phyloP scores from a whole-genome alignment of 2,888 invertebrate species.

The Dermolepida albohirtum region DNA sequence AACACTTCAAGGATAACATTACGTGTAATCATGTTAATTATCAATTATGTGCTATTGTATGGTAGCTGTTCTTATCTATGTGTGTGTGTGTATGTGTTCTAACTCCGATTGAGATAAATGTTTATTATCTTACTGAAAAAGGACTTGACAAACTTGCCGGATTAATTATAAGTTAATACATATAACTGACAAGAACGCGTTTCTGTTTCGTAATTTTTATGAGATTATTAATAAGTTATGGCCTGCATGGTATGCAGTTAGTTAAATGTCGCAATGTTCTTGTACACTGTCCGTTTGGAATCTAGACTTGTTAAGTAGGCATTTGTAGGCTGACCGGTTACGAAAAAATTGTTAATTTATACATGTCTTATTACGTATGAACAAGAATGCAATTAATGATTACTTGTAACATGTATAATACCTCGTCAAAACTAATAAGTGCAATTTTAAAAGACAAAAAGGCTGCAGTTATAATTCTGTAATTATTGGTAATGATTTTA shows the following conservation, averaged over 20 bases:
- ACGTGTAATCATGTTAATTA: slow-evolving; percentile 31
- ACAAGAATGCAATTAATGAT: slow-evolving; percentile 15
- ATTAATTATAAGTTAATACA: too few relatives aligned
- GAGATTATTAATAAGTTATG: too few relatives aligned
- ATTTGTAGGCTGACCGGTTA: slow-evolving; percentile 14
- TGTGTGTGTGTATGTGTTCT: not conserved
- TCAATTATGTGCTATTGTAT: slow-evolving; percentile 18
- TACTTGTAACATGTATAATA: slow-evolving; percentile 5
- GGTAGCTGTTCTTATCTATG: not conserved
- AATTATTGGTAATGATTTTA: too few relatives aligned
- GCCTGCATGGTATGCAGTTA: too few relatives aligned
- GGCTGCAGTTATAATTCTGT: too few relatives aligned
- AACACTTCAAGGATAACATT: slow-evolving; percentile 15
- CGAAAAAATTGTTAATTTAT: slow-evolving; percentile 25
- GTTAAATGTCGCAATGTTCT: too few relatives aligned
- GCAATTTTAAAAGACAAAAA: too few relatives aligned
- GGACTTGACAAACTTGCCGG: too few relatives aligned
- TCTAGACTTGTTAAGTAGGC: slow-evolving; percentile 5
- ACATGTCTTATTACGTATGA: slow-evolving; percentile 1
- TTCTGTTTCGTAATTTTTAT: too few relatives aligned
- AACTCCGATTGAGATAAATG: not conserved
- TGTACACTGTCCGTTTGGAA: not conserved
- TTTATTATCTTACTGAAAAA: not conserved
- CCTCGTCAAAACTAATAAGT: too few relatives aligned
- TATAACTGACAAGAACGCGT: too few relatives aligned